Percentiles rank a stretch among this genome's conserved stretches.
Conservation (phyloP, 2,888 invertebrate genomes). For the Eustalomyia histrio region DNA sequence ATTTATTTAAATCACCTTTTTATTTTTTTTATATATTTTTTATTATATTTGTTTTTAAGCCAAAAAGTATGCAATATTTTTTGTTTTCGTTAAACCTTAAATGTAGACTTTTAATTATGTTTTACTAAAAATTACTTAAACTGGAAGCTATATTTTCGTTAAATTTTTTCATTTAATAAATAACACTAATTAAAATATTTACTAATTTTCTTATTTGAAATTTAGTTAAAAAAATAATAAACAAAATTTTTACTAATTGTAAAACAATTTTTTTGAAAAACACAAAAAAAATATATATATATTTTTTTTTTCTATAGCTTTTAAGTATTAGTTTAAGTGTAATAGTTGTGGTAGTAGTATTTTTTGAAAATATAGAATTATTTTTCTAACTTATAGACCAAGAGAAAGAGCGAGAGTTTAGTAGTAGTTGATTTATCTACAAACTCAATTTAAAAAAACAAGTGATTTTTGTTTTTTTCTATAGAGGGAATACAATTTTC, state of each 20-base stretch:
- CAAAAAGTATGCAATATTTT: too few species aligned
- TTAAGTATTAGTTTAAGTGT: background rate
- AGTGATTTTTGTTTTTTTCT: background rate
- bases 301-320: background rate
- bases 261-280: background rate
- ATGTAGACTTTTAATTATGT: background rate
- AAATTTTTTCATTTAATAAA: background rate
- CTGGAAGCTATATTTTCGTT: background rate
- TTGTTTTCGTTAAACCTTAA: background rate
- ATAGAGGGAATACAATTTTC: background rate
- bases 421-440: background rate
- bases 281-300: background rate
- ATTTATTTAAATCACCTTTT: too few species aligned
- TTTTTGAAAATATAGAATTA: conserved; percentile 28
- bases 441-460: background rate
- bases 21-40: too few species aligned
- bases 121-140: background rate
- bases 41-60: too few species aligned
- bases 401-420: background rate
- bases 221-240: background rate
- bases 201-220: background rate
- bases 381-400: background rate
- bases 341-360: conserved; percentile 25
- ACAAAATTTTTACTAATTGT: background rate
- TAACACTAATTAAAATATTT: background rate